Evolutionary conservation across 2,888 invertebrate species (phyloP), one percentile per base, ranked within the genome.

Genomic region (Dryococelus australis): DNA sequence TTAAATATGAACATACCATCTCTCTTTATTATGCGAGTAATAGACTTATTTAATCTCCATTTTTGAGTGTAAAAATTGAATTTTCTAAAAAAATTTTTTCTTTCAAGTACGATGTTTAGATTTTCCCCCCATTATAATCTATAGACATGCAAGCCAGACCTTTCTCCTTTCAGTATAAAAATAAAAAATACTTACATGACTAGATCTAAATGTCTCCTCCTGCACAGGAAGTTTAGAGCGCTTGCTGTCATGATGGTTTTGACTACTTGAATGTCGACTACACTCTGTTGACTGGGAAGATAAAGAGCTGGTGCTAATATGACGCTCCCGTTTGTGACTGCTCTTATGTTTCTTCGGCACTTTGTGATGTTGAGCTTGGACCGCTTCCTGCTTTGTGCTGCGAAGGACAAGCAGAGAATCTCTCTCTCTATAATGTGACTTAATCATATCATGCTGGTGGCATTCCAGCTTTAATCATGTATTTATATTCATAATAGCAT

Each of bases 201-300:
- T 88, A 87, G 88, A 86, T 80, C 79, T 87, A 43, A 80, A 35
- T 13, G 79, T 47, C 43, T 84, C 53, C 27, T 53, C 78, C 78
- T 87, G 84, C 10, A n/a, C 79, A 12, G 81, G 84, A 12, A 85
- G 9, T 35, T 87, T 87, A 65, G 84, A 85, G 24, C 85, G 85
- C 47, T 87, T 87, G 24, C 86, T 83, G 6, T 87, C 86, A 16
- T 86, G 84, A 43, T 85, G 85, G 47, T 86, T 80, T 13, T 87
- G 85, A 27, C 90, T 90, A 35, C 90, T 92, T 16, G 87, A 87
- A 88, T 91, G 89, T 86, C 91, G 91, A 89, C 92, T 89, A 84
- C 89, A 91, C n/a, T 90, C 90, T 5, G 92, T 92, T n/a, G 92
- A 92, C 87, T 92, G 87, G 6, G 92, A 92, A 79, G 92, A 92